A percentile compares a stretch with the other conserved stretches of the same genome.
Evolutionary conservation across 2,888 invertebrate genomes (phyloP).

Genomic region (Fabriciana adippe): DNA sequence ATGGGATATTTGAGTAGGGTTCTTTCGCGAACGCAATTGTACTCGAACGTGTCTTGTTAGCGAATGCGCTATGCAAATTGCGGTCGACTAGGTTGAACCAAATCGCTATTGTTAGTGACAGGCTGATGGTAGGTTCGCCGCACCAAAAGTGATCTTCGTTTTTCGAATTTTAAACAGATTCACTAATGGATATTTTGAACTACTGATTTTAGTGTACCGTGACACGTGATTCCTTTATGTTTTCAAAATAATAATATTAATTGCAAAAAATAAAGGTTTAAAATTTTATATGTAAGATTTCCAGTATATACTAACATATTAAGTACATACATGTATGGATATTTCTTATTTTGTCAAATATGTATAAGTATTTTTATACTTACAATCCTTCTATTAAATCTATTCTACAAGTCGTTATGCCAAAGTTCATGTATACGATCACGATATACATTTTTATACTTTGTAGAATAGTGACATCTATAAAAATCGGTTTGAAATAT

Average conservation of each 20-base stretch:
- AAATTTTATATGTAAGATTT: neutral
- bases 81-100: constrained; percentile 49
- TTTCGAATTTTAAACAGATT: constrained; percentile 33
- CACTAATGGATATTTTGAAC: constrained; percentile 25
- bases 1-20: constrained; percentile 82
- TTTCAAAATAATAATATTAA: neutral
- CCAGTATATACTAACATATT: too few species aligned
- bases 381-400: too few species aligned
- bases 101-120: constrained; percentile 54
- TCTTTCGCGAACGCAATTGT: constrained; percentile 81
- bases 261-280: neutral
- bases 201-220: constrained; percentile 4
- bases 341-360: too few species aligned
- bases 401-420: too few species aligned
- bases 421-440: too few species aligned
- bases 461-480: too few species aligned
- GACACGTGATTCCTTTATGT: neutral
- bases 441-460: too few species aligned
- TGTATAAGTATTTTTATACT: too few species aligned
- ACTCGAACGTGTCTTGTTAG: constrained; percentile 80
- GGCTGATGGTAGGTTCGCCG: constrained; percentile 42
- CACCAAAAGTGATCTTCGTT: constrained; percentile 35
- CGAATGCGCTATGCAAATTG: constrained; percentile 78
- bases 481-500: too few species aligned
- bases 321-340: too few species aligned